These are phyloP conservation scores for Etheostoma perlongum DNA, from an alignment of 2,797 vertebrate species.

Conservation along the genomic window DNA sequence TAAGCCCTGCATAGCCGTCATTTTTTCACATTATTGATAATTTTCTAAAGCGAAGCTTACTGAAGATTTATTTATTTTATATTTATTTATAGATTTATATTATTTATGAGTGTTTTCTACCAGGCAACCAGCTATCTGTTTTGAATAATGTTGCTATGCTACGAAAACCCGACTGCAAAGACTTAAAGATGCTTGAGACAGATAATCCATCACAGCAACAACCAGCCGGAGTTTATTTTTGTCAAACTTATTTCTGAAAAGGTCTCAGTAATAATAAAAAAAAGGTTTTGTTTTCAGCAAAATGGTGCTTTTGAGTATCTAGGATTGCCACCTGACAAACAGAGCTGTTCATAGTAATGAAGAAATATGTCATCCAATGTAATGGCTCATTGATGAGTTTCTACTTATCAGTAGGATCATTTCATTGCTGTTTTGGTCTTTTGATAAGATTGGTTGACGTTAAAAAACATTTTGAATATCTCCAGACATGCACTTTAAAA, in stretches of 20 bases:
- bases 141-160: constrained; percentile 22
- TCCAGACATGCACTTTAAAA: neutral
- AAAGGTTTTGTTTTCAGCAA: neutral
- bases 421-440: neutral
- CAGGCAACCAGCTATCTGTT: constrained; percentile 6
- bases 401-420: no score
- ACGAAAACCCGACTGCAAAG: constrained; percentile 5
- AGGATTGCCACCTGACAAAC: no score
- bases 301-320: neutral
- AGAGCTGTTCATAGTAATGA: no score
- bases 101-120: neutral
- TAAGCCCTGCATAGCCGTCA: neutral
- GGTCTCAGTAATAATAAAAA: neutral
- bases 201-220: constrained; percentile 23
- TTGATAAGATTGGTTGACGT: neutral
- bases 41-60: neutral
- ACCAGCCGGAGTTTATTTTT: constrained; percentile 7
- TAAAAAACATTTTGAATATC: neutral
- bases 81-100: constrained; percentile 1
- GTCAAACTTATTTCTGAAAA: neutral
- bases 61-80: no score
- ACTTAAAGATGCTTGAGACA: neutral
- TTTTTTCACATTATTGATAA: neutral
- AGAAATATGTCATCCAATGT: no score
- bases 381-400: no score